Percentiles rank a stretch among this genome's conserved stretches.
Evolutionary conservation across 2,113 vertebrate genomes (phyloP).

Genomic region (Oriolus oriolus): DNA sequence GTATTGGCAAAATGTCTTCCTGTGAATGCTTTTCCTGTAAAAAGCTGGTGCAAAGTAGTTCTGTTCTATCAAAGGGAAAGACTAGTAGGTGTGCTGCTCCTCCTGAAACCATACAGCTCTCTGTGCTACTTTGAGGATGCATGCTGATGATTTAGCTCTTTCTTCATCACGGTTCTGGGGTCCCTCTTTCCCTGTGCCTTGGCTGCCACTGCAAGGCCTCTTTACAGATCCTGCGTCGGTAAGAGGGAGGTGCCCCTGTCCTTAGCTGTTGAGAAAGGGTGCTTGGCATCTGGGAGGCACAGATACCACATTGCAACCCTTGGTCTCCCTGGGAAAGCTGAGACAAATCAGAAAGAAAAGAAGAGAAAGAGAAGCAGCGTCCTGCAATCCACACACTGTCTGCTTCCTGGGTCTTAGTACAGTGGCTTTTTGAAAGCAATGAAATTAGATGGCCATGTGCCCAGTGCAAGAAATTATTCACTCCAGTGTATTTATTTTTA

Average conservation of each 20-base stretch:
- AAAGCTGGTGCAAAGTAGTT: background rate
- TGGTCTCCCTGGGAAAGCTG: background rate
- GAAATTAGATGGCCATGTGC: background rate
- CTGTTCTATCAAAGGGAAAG: background rate
- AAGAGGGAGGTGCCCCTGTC: background rate
- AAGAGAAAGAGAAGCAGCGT: background rate
- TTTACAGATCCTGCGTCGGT: accelerated
- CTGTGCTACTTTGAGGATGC: background rate
- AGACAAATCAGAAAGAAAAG: background rate
- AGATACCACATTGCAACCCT: background rate
- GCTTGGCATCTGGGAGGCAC: background rate
- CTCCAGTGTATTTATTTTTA: conserved; percentile 16
- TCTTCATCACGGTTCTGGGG: background rate
- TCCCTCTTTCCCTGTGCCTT: background rate
- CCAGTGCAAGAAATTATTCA: conserved; percentile 3
- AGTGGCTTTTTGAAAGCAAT: background rate
- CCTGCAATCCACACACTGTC: background rate
- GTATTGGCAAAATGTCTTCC: background rate
- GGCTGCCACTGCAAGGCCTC: background rate
- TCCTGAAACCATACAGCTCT: background rate
- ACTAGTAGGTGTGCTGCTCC: background rate
- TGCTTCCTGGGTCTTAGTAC: background rate
- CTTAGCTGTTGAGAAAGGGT: background rate
- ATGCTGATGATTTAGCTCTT: background rate
- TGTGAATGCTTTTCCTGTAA: background rate